Percentiles rank a stretch among this genome's conserved stretches.
phyloP scores from a whole-genome alignment of 2,113 vertebrate genomes.

The Hymenochirus boettgeri region DNA sequence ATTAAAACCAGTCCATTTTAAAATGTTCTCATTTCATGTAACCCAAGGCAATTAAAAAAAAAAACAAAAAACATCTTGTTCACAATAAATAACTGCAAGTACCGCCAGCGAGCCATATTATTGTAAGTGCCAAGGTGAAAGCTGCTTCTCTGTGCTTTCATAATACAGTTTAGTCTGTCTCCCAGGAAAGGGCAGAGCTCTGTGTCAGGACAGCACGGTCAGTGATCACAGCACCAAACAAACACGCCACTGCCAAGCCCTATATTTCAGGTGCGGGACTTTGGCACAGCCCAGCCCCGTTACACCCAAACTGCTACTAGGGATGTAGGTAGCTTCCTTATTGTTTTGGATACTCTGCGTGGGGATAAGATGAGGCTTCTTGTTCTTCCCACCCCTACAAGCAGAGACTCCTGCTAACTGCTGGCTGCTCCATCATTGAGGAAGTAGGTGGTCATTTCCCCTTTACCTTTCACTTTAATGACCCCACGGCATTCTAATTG shows the following conservation, averaged over 20 bases:
- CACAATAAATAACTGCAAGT: slow-evolving; percentile 42
- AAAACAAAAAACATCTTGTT: slow-evolving; percentile 57
- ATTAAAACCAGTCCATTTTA: slow-evolving; percentile 12
- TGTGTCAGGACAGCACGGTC: slow-evolving; percentile 25
- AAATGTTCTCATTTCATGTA: slow-evolving; percentile 64
- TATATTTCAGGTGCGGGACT: slow-evolving; percentile 42
- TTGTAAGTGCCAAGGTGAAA: slow-evolving; percentile 37
- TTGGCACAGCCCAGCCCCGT: slow-evolving; percentile 20
- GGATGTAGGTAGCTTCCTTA: slow-evolving; percentile 43
- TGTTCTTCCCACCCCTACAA: slow-evolving; percentile 38
- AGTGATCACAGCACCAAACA: slow-evolving; percentile 33
- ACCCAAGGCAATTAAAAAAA: slow-evolving; percentile 52
- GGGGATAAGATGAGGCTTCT: slow-evolving; percentile 38
- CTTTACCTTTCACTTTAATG: slow-evolving; percentile 94
- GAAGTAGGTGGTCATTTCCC: slow-evolving; percentile 97
- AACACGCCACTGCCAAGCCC: slow-evolving; percentile 41
- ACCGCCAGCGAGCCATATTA: slow-evolving; percentile 30
- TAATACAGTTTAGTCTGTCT: slow-evolving; percentile 28
- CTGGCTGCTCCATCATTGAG: slow-evolving; percentile 80
- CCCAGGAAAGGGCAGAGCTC: slow-evolving; percentile 14
- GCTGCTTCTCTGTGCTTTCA: slow-evolving; percentile 31
- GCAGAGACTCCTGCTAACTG: slow-evolving; percentile 73
- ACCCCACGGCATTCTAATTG: slow-evolving; percentile 85
- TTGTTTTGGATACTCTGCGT: slow-evolving; percentile 29
- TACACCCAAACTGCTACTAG: slow-evolving; percentile 20